Evolutionary conservation across 1,140 invertebrate genomes (phyloP).

Genomic region (Propsilocerus akamusi): DNA sequence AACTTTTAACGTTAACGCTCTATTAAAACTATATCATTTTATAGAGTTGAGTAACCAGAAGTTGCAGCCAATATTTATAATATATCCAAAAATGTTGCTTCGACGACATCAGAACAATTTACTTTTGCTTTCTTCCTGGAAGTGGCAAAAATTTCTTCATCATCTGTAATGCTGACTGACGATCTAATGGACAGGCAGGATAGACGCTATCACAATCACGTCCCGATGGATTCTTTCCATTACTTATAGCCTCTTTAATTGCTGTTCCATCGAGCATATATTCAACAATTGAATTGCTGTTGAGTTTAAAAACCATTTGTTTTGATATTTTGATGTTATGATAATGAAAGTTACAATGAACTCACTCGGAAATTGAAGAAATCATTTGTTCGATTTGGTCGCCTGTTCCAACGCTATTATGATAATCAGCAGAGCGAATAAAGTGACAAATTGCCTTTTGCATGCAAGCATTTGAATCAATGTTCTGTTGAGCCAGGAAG

Average conservation of each 20-base stretch:
- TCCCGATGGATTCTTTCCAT: conserved; percentile 33
- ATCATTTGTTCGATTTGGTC: conserved; percentile 45
- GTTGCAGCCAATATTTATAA: too few species aligned
- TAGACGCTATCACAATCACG: conserved; percentile 37
- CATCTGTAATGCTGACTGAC: conserved; percentile 38
- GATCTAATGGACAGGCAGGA: conserved; percentile 40
- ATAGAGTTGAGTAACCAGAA: too few species aligned
- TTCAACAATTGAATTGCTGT: conserved; percentile 46
- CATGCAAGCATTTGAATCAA: conserved; percentile 59
- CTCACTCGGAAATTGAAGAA: conserved; percentile 40
- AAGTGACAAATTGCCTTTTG: conserved; percentile 59
- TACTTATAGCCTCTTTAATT: conserved; percentile 51
- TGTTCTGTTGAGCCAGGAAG: conserved; percentile 45
- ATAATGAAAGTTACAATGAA: conserved; percentile 7
- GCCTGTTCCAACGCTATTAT: conserved; percentile 34
- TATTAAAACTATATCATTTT: too few species aligned
- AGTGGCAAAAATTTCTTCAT: conserved; percentile 34
- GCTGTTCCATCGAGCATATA: conserved; percentile 55
- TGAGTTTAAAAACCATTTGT: conserved; percentile 15
- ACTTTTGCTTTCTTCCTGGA: background rate
- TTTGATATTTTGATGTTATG: background rate
- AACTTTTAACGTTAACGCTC: too few species aligned
- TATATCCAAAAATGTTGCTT: too few species aligned
- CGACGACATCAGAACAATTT: too few species aligned
- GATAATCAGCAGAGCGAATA: conserved; percentile 43